Evolutionary conservation across 2,888 invertebrate genomes (phyloP), one percentile per base, ranked within the genome.

Genomic region (Pollenia labialis): DNA sequence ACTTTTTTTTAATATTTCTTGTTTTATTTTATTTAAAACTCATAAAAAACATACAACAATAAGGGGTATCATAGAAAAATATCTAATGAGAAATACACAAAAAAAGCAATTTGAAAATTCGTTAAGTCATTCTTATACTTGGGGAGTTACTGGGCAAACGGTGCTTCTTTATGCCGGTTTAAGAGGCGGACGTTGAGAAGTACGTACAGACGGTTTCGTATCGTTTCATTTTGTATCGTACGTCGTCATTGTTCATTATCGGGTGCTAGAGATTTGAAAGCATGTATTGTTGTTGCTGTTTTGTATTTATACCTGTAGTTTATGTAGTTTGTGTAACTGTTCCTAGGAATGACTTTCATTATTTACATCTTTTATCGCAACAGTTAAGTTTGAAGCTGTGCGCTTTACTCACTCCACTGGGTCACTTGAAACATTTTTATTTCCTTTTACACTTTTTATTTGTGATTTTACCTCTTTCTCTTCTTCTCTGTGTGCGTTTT

Each of bases 341-440:
- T 82, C 9, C 52, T 62, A 40, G 46, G 23, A 69, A 62, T 76
- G 71, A 83, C 82, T 83, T 83, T 76, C 76, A 64, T 64, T 64
- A 77, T 83, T 71, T 64, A 64, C 75, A 82, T 54, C 23, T 68
- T 54, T 44, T 12, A 64, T 40, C 62, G 64, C 76, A 76, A 83
- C 82, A 76, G 82, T 77, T 83, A 32, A 76, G 54, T 32, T 48
- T 10, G 14, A 46, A 44, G 12, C 18, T 50, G n/a, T 23, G 50
- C 18, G 23, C 54, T 54, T 32, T 32, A 32, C 32, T 32, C 32
- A 18, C 42, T 44, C 23, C 71, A 83, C 75, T 76, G 14, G 82
- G 82, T 83, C 76, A 77, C 14, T 64, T 48, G 14, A 16, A 48
- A 52, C 71, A n/a, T 48, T 62, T 76, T 72, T n/a, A 54, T 76